These are phyloP conservation scores for Drosophila peninsularis DNA, from an alignment of 2,888 invertebrate species.

Conservation along the genomic window DNA sequence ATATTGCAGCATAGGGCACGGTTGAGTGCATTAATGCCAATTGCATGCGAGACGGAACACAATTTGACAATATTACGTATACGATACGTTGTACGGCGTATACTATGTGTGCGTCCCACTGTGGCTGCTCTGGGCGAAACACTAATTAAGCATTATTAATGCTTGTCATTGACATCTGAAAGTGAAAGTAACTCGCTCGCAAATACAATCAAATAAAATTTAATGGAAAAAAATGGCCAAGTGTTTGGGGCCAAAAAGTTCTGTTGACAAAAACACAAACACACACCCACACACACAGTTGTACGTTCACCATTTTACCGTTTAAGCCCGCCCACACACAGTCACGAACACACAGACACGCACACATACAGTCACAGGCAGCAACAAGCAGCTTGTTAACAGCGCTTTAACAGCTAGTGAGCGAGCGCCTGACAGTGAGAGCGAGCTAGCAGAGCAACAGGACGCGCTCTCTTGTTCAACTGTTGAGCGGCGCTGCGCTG, in stretches of 20 bases:
- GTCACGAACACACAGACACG: not conserved
- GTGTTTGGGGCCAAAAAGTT: conserved; percentile 53
- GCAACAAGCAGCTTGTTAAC: conserved; percentile 57
- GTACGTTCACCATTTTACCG: conserved; percentile 1
- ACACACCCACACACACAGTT: conserved; percentile 17
- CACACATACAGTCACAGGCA: conserved; percentile 13
- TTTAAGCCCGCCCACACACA: conserved; percentile 18
- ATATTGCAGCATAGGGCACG: conserved; percentile 1
- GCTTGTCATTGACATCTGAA: conserved; percentile 61
- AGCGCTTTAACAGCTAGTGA: conserved; percentile 44
- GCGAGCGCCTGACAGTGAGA: not conserved
- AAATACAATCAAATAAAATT: conserved; percentile 62
- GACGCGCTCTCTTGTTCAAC: conserved; percentile 43
- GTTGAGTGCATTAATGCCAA: conserved; percentile 2
- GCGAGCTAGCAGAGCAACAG: conserved; percentile 32
- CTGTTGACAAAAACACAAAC: conserved; percentile 48
- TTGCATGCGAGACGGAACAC: not conserved
- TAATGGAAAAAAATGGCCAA: conserved; percentile 61
- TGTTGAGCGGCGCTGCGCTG: conserved; percentile 59
- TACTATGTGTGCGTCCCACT: not conserved
- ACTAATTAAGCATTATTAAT: conserved; percentile 64
- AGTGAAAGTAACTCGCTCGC: conserved; percentile 46
- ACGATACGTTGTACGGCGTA: not conserved
- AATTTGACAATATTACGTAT: not conserved
- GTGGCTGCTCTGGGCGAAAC: conserved; percentile 7